phyloP scores from a whole-genome alignment of 2,113 vertebrate genomes.

The Turnix velox region DNA sequence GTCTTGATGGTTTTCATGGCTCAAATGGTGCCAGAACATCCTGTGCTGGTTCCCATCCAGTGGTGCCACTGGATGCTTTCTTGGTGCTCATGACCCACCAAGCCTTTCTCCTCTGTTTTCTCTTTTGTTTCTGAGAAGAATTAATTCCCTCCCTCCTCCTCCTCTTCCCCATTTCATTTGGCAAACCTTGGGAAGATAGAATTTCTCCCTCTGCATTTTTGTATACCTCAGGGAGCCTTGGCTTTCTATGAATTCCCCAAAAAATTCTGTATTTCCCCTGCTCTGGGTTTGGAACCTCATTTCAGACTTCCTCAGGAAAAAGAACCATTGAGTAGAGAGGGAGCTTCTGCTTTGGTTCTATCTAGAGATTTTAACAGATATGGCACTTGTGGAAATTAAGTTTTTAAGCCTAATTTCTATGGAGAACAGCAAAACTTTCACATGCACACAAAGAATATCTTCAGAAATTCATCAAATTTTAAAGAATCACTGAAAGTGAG shows the following conservation, averaged over 20 bases:
- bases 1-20: not conserved
- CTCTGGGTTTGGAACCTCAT: slow-evolving; percentile 33
- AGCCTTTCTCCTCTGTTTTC: not conserved
- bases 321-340: not conserved
- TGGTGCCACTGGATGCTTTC: not conserved
- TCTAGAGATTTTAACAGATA: slow-evolving; percentile 23
- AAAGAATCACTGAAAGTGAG: not conserved
- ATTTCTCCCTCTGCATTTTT: slow-evolving; percentile 47
- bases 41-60: not conserved
- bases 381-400: not conserved
- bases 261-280: slow-evolving; percentile 29
- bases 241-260: slow-evolving; percentile 42
- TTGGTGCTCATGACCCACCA: not conserved
- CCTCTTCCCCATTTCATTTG: slow-evolving; percentile 11
- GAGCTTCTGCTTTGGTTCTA: slow-evolving; percentile 1
- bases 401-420: not conserved
- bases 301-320: slow-evolving; percentile 43
- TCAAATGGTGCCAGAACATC: not conserved
- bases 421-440: not conserved
- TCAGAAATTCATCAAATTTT: not conserved
- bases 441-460: not conserved
- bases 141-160: not conserved
- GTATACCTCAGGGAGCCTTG: slow-evolving; percentile 20
- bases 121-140: slow-evolving; percentile 18
- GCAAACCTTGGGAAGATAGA: slow-evolving; percentile 14